Percentiles rank a stretch among this genome's conserved stretches.
Evolutionary conservation across 2,888 invertebrate genomes (phyloP).

Genomic region (Watsonalla cultraria): DNA sequence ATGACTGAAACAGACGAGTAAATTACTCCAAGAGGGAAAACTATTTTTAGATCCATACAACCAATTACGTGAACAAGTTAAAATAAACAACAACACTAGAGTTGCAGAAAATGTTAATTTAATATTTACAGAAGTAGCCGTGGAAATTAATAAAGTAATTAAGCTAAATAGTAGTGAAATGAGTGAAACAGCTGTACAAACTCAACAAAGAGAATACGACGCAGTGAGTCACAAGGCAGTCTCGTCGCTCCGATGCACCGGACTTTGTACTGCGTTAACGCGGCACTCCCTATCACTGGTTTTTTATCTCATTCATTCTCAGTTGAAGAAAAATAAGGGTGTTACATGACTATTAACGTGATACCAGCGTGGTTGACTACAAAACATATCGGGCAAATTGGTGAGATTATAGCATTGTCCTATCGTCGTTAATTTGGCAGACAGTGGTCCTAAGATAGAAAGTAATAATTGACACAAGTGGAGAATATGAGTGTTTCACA

Average conservation of each 20-base stretch:
- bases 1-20: background rate
- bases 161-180: background rate
- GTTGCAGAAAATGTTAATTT: no score
- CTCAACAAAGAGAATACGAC: constrained; percentile 2
- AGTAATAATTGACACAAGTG: no score
- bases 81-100: no score
- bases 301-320: background rate
- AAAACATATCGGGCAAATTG: no score
- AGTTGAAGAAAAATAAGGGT: background rate
- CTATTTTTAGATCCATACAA: background rate
- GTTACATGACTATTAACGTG: no score
- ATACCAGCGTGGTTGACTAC: no score
- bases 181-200: constrained; percentile 4
- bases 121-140: background rate
- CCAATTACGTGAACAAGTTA: no score
- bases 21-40: background rate
- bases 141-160: background rate
- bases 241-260: background rate
- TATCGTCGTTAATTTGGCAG: no score
- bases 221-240: background rate
- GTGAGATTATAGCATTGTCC: no score
- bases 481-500: no score
- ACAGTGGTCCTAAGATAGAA: no score
- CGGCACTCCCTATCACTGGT: constrained; percentile 1
- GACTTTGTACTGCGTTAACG: constrained; percentile 3